phyloP scores from a whole-genome alignment of 2,888 invertebrate species.

The Pogonocherus hispidulus region DNA sequence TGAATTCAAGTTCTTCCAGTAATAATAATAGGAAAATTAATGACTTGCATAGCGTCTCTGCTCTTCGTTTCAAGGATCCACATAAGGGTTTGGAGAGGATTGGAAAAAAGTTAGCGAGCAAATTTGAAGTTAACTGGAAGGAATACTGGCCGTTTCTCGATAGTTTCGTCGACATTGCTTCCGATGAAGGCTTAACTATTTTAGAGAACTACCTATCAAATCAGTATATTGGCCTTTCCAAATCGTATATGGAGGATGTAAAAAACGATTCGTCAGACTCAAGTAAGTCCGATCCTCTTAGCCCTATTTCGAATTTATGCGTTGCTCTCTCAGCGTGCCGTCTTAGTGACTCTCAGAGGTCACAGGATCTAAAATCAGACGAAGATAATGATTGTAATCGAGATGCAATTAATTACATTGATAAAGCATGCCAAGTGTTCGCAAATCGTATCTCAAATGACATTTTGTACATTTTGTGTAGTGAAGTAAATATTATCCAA shows the following conservation, averaged over 20 bases:
- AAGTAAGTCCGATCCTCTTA: constrained; percentile 55
- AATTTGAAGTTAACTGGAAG: constrained; percentile 84
- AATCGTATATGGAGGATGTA: constrained; percentile 42
- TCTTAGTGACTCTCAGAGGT: constrained; percentile 66
- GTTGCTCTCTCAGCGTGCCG: constrained; percentile 73
- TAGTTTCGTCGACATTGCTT: constrained; percentile 83
- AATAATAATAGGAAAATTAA: constrained; percentile 34
- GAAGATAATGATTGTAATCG: constrained; percentile 42
- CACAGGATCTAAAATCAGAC: constrained; percentile 47
- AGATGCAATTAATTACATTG: constrained; percentile 72
- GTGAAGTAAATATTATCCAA: constrained; percentile 69
- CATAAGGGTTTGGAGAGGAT: constrained; percentile 91
- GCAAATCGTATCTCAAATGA: constrained; percentile 79
- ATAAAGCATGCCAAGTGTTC: constrained; percentile 76
- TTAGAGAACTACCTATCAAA: constrained; percentile 81
- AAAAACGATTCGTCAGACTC: constrained; percentile 36
- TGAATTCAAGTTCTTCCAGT: constrained; percentile 50
- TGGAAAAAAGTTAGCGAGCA: constrained; percentile 81
- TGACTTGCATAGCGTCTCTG: constrained; percentile 44
- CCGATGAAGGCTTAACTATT: constrained; percentile 79
- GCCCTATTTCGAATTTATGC: constrained; percentile 75
- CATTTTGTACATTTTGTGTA: constrained; percentile 68
- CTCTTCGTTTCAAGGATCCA: constrained; percentile 73
- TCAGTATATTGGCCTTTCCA: constrained; percentile 33
- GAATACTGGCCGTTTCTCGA: constrained; percentile 95